Evolutionary conservation across 2,797 vertebrate genomes (phyloP), one percentile per base, ranked within the genome.

Genomic region (Syngnathus acus): DNA sequence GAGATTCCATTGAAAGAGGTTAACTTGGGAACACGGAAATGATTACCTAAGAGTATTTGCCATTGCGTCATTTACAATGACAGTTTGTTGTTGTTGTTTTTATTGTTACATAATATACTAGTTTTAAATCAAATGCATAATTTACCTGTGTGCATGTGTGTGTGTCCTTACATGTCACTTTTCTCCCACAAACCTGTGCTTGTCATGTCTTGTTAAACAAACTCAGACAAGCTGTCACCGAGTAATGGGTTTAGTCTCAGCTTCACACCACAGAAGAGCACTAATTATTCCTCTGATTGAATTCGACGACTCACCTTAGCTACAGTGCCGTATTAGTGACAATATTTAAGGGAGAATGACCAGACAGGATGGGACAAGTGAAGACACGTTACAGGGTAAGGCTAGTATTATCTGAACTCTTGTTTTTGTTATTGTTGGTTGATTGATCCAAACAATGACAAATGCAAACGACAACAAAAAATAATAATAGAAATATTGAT

Each of bases 201-300:
- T 61, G 40, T 62, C 60, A 9, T 45, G 21, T 21, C 40, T 62
- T 45, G 40, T 21, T 62, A 62, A 45, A 11, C 40, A 26, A 62
- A 45, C 21, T 61, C 59, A 45, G 59, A 60, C 38, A 40, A 19
- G 60, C 40, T 62, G 40, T 45, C 21, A 4, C 40, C 45, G 1
- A 26, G 60, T 14, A 13, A 3, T 45, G 42, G 60, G n/a, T 42
- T 62, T 62, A 62, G 19, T 62, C 40, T 13, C 51, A 45, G 71
- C 68, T 67, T 77, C 73, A 78, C 75, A 75, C 64, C 66, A 77
- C 68, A 61, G 47, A 65, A 68, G 68, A 75, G 68, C 66, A 23
- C 65, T 80, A 80, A 83, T 70, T 70, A 80, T 62, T 71, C 61
- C 47, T 72, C 74, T 63, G 72, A 78, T 77, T 74, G 58, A 72